Evolutionary conservation across 1,140 invertebrate genomes (phyloP), one percentile per base, ranked within the genome.

Genomic region (Saxidomus purpurata): DNA sequence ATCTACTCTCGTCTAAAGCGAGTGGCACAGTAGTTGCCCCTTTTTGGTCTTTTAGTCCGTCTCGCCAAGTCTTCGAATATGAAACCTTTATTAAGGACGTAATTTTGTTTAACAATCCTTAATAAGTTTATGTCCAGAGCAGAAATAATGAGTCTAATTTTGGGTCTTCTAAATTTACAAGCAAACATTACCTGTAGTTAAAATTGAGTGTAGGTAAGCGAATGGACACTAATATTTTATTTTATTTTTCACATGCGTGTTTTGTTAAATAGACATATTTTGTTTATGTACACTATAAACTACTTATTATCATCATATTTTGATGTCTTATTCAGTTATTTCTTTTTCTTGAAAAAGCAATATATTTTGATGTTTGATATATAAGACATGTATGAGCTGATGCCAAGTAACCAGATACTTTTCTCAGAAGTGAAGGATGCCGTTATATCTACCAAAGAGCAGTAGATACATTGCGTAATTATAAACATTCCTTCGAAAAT

Each of bases 371-470:
- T n/a, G n/a, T 4, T 28, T 25, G 71, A 76, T 9, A 38, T 76
- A 19, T 1, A 76, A 76, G 43, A 49, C 8, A 43, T 49, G 38
- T 43, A 38, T 34, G 13, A n/a, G 2, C 2, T 40, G 2, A 43
- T 40, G 19, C n/a, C 71, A n/a, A 25, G 15, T 17, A 25, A n/a
- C n/a, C 38, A n/a, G 34, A 38, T 22, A 4, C n/a, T 76, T n/a
- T 76, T 40, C 31, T 76, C 43, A 40, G 38, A 49, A 76, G 71
- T 40, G 71, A 76, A 76, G 28, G 71, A 76, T 22, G 61, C 61
- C 34, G 61, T 67, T 8, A 40, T 40, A 25, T 76, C 71, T 38
- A 76, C 17, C n/a, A 43, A 40, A 25, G 43, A 76, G 25, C 19
- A 76, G 28, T 76, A 17, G 3, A n/a, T n/a, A 43, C 71, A 2